Percentiles rank a stretch among this genome's conserved stretches.
Evolutionary conservation across 2,113 vertebrate genomes (phyloP).

Genomic region (Grantiella picta): DNA sequence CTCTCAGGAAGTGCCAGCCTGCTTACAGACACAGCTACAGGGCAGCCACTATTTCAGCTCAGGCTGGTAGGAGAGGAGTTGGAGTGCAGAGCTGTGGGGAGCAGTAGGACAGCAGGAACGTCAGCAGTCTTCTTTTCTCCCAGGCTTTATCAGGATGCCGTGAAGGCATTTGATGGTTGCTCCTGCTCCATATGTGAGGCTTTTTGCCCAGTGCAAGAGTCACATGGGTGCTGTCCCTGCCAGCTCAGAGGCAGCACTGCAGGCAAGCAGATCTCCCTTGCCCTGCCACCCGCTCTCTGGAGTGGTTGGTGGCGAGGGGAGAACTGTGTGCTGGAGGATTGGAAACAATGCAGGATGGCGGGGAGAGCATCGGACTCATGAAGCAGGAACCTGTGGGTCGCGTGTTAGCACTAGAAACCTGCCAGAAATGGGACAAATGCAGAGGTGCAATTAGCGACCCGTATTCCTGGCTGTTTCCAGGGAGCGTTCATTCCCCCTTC

Average conservation of each 20-base stretch:
- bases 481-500: constrained; percentile 25
- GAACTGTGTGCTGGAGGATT: neutral
- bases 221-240: neutral
- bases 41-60: neutral
- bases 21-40: neutral
- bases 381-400: neutral
- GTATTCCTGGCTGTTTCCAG: constrained; percentile 10
- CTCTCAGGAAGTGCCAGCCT: neutral
- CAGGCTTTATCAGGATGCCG: neutral
- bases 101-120: neutral
- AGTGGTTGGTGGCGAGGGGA: fast-evolving
- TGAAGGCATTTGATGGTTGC: neutral
- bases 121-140: neutral
- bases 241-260: fast-evolving
- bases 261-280: neutral
- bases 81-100: neutral
- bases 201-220: neutral
- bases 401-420: neutral
- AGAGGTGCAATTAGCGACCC: constrained; percentile 6
- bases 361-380: neutral
- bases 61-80: neutral
- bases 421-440: constrained; percentile 4
- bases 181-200: fast-evolving
- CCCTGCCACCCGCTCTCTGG: fast-evolving
- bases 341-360: neutral